Base-by-base conservation (phyloP, 2,113 vertebrate species). In the Tachycineta bicolor region DNA sequence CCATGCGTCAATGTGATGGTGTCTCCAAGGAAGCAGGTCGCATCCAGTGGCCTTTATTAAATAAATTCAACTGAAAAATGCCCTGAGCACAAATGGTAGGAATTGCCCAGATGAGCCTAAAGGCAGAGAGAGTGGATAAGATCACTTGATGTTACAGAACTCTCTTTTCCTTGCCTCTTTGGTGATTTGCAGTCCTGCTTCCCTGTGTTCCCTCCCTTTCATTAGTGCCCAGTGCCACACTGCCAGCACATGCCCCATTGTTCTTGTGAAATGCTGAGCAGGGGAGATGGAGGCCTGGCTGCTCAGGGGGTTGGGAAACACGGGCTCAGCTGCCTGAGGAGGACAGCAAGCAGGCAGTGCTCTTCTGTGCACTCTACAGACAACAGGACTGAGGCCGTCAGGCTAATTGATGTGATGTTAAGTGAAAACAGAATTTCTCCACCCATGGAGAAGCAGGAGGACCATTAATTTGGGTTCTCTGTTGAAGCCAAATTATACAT, bases 351-450 rank as follows among this genome's bases (percentile, higher is more conserved):
- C 83, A 89, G 94, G 94, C 77, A 81, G 52, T 82, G 44, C 68
- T 93, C 68, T 86, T 87, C 29, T 83, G 64, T 67, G 46, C 81
- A 10, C 64, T 87, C 74, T 92, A 64, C 20, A 94, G 65, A 68
- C 79, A 82, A 18, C 33, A 93, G 87, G 53, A 94, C 74, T 92
- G 93, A 83, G 60, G 69, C 80, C 67, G 59, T 95, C 91, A 76
- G 62, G 34, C 76, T 96, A 93, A 96, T 94, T 90, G 87, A 97
- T 93, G 71, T 25, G 53, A 80, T 86, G 43, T 82, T 96, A 95
- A 96, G 41, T 87, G 90, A 96, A 96, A 96, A 69, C 92, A 97
- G 92, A 81, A 83, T 69, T 89, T 92, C 85, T 26, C 50, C 41
- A 91, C 64, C 92, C 15, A 12, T 67, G 70, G 56, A 86, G 80